Base-by-base conservation (phyloP, 2,797 vertebrate species). In the Balearica regulorum region DNA sequence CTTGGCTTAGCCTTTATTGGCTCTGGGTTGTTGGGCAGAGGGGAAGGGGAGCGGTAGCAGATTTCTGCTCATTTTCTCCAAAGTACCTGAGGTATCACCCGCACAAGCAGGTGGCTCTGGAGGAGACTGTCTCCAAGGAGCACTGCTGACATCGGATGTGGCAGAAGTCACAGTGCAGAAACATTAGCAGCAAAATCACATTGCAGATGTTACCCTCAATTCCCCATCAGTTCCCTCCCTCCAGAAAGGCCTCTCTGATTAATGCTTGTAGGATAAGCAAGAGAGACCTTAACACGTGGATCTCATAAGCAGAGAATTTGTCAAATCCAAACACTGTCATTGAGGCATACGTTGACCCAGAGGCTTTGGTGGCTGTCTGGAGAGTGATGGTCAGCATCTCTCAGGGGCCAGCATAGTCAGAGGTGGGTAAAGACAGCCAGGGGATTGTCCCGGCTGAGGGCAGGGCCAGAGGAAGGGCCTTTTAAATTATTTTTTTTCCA, bases 1-100 rank as follows among this genome's bases (percentile, higher is more conserved):
- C 83, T 83, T 58, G 69, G 71, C 84, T 89, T 83, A 92, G 89
- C 65, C 61, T 90, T 94, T 94, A 83, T 87, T 71, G 49, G 39
- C 64, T 89, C 49, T 0, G 9, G 37, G 35, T 62, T 84, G 55
- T 70, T 33, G 21, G 70, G 37, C 5, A 1, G 41, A 29, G 39
- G 39, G 25, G 44, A 61, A 82, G 61, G 49, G 48, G 21, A 90
- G 20, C 3, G 0, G 31, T 21, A 48, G 33, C 8, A 8, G 57
- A 48, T 55, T 86, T 89, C 39, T 91, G n/a, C 53, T 89, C 7
- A 0, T 55, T 92, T 83, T 81, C 53, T 77, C 55, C 0, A 0
- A 53, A 37, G 55, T 87, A 58, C n/a, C 3, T 9, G 75, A 93
- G 90, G 55, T 48, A 37, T 75, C 89, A 75, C 93, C 64, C 1